A percentile compares a stretch with the other conserved stretches of the same genome.
phyloP scores from a whole-genome alignment of 2,113 vertebrate genomes.

The Marmota monax region DNA sequence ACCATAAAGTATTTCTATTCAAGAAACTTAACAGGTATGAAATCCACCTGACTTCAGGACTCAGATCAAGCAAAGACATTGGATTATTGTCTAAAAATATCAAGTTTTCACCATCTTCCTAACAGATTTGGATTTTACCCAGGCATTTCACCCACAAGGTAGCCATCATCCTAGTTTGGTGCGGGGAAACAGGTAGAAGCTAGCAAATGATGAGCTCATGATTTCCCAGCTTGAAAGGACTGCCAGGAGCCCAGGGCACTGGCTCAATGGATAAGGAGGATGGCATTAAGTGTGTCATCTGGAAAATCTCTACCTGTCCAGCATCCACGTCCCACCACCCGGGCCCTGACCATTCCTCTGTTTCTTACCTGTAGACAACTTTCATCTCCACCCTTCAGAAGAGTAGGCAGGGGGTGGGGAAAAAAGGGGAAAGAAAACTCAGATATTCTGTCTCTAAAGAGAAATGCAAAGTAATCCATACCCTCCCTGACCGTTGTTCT shows the following conservation, averaged over 20 bases:
- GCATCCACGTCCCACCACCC: background rate
- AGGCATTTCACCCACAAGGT: background rate
- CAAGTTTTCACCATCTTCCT: background rate
- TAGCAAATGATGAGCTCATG: background rate
- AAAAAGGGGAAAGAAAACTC: slow-evolving; percentile 78
- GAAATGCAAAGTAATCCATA: slow-evolving; percentile 25
- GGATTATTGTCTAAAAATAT: background rate
- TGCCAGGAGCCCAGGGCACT: background rate
- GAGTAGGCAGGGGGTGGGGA: slow-evolving; percentile 57
- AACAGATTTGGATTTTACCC: background rate
- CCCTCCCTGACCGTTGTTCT: background rate
- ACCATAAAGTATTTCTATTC: background rate
- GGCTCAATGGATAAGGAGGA: background rate
- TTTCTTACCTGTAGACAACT: slow-evolving; percentile 75
- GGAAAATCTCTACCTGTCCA: background rate
- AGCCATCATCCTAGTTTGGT: background rate
- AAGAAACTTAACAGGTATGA: background rate
- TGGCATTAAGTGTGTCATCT: background rate
- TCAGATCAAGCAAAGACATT: slow-evolving; percentile 15
- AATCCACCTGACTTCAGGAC: background rate
- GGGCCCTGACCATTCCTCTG: slow-evolving; percentile 16
- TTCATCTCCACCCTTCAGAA: slow-evolving; percentile 76
- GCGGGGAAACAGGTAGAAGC: background rate
- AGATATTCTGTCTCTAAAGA: slow-evolving; percentile 65
- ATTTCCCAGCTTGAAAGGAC: background rate